Evolutionary conservation across 2,888 invertebrate genomes (phyloP).

Genomic region (Trachelus troglodyta): DNA sequence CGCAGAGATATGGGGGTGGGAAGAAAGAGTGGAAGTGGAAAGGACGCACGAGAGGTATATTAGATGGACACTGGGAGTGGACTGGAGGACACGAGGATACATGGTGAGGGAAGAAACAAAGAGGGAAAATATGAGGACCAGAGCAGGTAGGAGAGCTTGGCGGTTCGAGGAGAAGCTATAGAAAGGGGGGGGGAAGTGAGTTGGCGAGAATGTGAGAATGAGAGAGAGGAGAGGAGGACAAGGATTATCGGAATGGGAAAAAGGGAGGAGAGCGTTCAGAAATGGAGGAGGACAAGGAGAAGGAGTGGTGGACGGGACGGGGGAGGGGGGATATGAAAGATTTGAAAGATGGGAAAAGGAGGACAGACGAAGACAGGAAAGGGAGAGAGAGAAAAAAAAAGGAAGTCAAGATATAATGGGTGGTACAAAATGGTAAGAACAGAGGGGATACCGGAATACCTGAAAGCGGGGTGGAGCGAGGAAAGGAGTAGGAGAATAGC

Average conservation of each 20-base stretch:
- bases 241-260: neutral
- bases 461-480: too few relatives aligned
- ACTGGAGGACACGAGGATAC: constrained; percentile 13
- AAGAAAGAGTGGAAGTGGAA: constrained; percentile 14
- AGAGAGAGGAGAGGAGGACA: neutral
- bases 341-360: too few relatives aligned
- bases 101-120: constrained; percentile 10
- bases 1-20: constrained; percentile 26
- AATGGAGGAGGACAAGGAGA: neutral
- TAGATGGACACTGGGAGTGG: constrained; percentile 13
- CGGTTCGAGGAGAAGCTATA: constrained; percentile 3
- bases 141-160: constrained; percentile 6
- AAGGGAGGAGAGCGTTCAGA: neutral
- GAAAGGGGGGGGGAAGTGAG: constrained; percentile 5
- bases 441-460: too few relatives aligned
- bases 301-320: neutral
- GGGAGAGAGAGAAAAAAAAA: neutral
- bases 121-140: neutral
- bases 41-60: constrained; percentile 11
- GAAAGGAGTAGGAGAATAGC: constrained; percentile 7
- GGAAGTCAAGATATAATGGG: too few relatives aligned
- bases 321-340: neutral
- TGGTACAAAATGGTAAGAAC: too few relatives aligned
- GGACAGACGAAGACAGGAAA: neutral
- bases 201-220: constrained; percentile 4